phyloP scores from a whole-genome alignment of 2,888 invertebrate species.

The Drosophila nr. medialis region DNA sequence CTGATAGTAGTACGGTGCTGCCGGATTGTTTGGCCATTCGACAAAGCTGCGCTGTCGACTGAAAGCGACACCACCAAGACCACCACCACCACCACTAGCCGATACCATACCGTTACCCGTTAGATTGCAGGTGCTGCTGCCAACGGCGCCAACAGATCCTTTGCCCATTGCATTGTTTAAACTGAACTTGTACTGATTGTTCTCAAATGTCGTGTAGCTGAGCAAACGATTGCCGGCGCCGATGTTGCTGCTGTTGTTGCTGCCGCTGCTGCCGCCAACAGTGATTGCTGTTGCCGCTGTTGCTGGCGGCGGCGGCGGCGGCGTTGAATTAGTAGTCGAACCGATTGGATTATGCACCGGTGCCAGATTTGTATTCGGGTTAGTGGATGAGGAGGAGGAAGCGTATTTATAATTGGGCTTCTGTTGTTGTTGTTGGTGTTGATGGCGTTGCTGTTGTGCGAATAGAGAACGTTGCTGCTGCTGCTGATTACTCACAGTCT shows the following conservation, averaged over 20 bases:
- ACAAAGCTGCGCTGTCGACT: constrained; percentile 79
- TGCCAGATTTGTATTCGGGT: constrained; percentile 72
- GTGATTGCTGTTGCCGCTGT: constrained; percentile 16
- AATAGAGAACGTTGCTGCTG: constrained; percentile 81
- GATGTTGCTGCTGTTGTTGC: constrained; percentile 31
- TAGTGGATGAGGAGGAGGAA: constrained; percentile 66
- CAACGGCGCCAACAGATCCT: constrained; percentile 50
- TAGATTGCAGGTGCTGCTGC: constrained; percentile 73
- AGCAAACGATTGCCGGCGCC: constrained; percentile 81
- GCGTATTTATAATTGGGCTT: constrained; percentile 80
- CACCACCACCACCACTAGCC: constrained; percentile 30
- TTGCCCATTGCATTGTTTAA: constrained; percentile 82
- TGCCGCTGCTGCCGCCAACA: constrained; percentile 11
- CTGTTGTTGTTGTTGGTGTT: constrained; percentile 80
- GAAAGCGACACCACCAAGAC: constrained; percentile 67
- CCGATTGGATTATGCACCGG: constrained; percentile 76
- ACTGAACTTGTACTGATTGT: constrained; percentile 85
- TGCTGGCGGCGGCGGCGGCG: constrained; percentile 24
- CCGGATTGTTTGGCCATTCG: constrained; percentile 82
- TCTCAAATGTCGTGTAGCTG: constrained; percentile 85
- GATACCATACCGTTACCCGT: constrained; percentile 64
- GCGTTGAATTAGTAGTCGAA: constrained; percentile 57
- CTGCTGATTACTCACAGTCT: constrained; percentile 85
- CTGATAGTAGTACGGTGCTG: constrained; percentile 82
- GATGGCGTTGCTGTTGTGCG: constrained; percentile 79